Evolutionary conservation across 2,888 invertebrate species (phyloP).

Genomic region (Sinohyriopsis cumingii): DNA sequence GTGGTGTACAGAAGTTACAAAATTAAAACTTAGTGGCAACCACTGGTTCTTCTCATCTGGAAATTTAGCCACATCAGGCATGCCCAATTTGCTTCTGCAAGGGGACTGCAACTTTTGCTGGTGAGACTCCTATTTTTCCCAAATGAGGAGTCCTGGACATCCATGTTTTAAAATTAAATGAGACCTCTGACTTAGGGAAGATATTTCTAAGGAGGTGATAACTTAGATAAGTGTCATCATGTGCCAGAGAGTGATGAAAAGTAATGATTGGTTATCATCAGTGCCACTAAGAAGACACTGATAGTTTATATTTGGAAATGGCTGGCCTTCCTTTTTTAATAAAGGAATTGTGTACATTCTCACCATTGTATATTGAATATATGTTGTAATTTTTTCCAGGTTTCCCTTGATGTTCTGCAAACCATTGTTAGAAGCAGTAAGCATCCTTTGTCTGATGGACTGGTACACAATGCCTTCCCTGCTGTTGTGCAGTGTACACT

Average conservation of each 20-base stretch:
- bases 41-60: too few relatives aligned
- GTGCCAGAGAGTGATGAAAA: not conserved
- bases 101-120: too few relatives aligned
- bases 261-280: not conserved
- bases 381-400: slow-evolving; percentile 56
- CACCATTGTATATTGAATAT: not conserved
- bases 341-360: not conserved
- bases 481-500: slow-evolving; percentile 79
- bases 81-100: too few relatives aligned
- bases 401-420: slow-evolving; percentile 80
- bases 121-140: too few relatives aligned
- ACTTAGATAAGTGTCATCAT: too few relatives aligned
- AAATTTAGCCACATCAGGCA: too few relatives aligned
- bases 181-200: too few relatives aligned
- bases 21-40: too few relatives aligned
- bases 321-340: not conserved
- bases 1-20: too few relatives aligned
- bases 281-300: not conserved
- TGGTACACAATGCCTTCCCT: slow-evolving; percentile 80
- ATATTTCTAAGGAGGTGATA: too few relatives aligned
- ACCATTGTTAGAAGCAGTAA: slow-evolving; percentile 79
- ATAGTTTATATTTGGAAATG: not conserved
- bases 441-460: slow-evolving; percentile 76
- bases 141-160: too few relatives aligned
- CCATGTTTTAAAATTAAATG: too few relatives aligned